Conservation (phyloP, 2,113 vertebrate genomes). For the Cyanistes caeruleus region DNA sequence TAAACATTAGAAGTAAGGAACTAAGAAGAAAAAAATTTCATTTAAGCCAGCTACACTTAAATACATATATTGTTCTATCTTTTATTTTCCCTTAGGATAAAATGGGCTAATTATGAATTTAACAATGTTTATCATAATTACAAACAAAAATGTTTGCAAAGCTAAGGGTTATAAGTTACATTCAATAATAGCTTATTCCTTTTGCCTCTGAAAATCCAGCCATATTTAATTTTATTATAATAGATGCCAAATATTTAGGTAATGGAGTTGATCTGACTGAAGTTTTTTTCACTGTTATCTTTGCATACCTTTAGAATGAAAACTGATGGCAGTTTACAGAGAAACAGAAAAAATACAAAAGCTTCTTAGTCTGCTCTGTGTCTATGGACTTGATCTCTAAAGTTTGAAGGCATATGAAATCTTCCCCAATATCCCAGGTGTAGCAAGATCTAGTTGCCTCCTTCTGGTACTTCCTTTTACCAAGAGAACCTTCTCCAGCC, state of each 20-base stretch:
- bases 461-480: not conserved
- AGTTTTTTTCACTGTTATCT: not conserved
- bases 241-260: not conserved
- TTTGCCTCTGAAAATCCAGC: not conserved
- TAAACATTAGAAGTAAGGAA: not conserved
- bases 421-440: not conserved
- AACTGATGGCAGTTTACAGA: not conserved
- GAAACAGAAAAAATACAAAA: not conserved
- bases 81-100: not conserved
- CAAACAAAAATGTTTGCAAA: not conserved
- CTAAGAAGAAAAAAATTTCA: not conserved
- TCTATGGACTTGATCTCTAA: not conserved
- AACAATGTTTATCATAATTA: not conserved
- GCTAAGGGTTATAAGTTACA: not conserved
- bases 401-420: not conserved
- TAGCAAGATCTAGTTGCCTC: not conserved
- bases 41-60: not conserved
- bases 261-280: not conserved
- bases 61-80: not conserved
- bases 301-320: not conserved
- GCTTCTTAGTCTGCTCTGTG: not conserved
- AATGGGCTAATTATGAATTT: slow-evolving; percentile 27
- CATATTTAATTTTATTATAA: not conserved
- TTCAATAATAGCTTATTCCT: not conserved
- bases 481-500: not conserved